These are phyloP conservation scores for Cairina moschata DNA, from an alignment of 2,113 vertebrate genomes.

Conservation along the genomic window DNA sequence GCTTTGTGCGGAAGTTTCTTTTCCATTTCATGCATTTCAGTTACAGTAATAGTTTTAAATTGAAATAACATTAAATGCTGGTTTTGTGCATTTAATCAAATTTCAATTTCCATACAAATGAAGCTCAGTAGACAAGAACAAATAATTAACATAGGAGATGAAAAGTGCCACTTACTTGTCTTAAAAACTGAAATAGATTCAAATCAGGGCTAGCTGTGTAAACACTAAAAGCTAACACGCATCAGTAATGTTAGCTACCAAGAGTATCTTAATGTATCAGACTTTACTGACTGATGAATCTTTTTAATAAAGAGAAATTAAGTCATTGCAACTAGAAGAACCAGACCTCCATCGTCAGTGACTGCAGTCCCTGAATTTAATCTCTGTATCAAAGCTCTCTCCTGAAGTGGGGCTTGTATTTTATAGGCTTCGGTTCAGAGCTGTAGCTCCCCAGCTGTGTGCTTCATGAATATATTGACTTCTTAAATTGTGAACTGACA, in stretches of 20 bases:
- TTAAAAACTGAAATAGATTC: not conserved
- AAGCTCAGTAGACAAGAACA: constrained; percentile 19
- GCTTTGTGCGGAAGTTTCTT: not conserved
- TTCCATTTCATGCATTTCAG: not conserved
- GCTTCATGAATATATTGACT: not conserved
- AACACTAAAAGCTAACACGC: not conserved
- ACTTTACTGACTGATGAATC: not conserved
- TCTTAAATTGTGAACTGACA: not conserved
- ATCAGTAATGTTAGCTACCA: not conserved
- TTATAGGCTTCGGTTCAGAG: not conserved
- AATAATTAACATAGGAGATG: not conserved
- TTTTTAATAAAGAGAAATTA: not conserved
- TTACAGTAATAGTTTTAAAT: not conserved
- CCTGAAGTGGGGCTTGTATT: not conserved
- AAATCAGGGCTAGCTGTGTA: not conserved
- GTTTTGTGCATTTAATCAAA: constrained; percentile 17
- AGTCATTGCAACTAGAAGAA: not conserved
- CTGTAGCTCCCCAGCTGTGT: not conserved
- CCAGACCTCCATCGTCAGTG: not conserved
- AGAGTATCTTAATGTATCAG: not conserved
- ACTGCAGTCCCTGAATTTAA: not conserved
- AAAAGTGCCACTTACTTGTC: not conserved
- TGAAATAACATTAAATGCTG: not conserved
- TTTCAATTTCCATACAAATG: constrained; percentile 20
- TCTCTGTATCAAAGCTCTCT: not conserved